Percentiles rank a stretch among this genome's conserved stretches.
Conservation (phyloP, 2,113 vertebrate species). For the Corythaeola cristata region DNA sequence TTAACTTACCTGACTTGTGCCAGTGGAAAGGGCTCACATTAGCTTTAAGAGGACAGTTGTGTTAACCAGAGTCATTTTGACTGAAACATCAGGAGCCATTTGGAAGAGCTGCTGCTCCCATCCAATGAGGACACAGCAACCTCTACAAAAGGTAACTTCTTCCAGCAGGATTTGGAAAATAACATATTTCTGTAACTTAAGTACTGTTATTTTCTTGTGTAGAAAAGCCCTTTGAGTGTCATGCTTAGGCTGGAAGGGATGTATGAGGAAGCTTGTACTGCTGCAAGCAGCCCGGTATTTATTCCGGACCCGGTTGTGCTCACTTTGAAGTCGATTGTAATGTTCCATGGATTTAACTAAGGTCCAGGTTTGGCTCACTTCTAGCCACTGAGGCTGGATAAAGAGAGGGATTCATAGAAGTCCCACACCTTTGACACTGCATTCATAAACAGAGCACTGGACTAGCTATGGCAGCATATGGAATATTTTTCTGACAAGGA, state of each 20-base stretch:
- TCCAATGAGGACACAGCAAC: background rate
- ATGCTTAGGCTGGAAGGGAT: background rate
- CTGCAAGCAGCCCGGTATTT: background rate
- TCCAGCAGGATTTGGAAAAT: background rate
- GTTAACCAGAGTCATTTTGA: background rate
- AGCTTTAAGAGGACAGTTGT: background rate
- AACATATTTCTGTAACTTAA: background rate
- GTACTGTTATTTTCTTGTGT: background rate
- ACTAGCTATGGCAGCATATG: background rate
- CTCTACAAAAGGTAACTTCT: background rate
- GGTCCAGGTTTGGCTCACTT: background rate
- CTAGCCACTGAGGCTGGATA: background rate
- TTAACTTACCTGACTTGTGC: background rate
- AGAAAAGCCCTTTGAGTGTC: background rate
- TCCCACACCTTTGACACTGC: background rate
- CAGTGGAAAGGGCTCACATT: background rate
- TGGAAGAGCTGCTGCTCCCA: background rate
- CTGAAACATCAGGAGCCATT: background rate
- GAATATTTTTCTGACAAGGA: constrained; percentile 33
- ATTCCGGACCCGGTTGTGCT: background rate
- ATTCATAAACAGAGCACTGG: constrained; percentile 15
- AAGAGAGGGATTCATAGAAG: background rate
- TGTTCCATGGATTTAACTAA: background rate
- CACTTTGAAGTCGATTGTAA: background rate
- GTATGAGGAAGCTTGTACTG: background rate